These are phyloP conservation scores for Gymnoscopelus microlampas DNA, from an alignment of 2,797 vertebrate species.

Conservation along the genomic window DNA sequence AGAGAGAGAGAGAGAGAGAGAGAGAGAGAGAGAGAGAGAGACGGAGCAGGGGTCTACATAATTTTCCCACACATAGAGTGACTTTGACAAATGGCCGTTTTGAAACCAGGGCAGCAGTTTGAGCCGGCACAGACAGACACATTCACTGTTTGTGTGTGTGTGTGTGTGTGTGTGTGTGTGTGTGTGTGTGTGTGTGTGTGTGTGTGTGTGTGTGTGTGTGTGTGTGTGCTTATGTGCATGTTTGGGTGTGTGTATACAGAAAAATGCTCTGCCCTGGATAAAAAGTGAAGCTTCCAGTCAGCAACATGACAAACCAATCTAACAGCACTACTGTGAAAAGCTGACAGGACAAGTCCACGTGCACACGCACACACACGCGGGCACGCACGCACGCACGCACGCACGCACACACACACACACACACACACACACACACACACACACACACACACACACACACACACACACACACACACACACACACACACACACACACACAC, in stretches of 20 bases:
- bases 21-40: slow-evolving; percentile 12
- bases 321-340: slow-evolving; percentile 56
- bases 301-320: slow-evolving; percentile 75
- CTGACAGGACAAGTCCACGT: slow-evolving; percentile 54
- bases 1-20: slow-evolving; percentile 10
- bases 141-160: slow-evolving; percentile 30
- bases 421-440: neutral
- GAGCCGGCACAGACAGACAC: slow-evolving; percentile 53
- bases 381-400: slow-evolving; percentile 16
- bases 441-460: too few species aligned
- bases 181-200: slow-evolving; percentile 26
- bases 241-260: slow-evolving; percentile 24
- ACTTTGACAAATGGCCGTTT: slow-evolving; percentile 73
- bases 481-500: slow-evolving; percentile 20
- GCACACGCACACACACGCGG: slow-evolving; percentile 18
- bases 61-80: slow-evolving; percentile 46
- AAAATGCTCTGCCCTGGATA: slow-evolving; percentile 63
- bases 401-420: slow-evolving; percentile 8
- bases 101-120: slow-evolving; percentile 59
- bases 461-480: too few species aligned
- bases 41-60: slow-evolving; percentile 10
- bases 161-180: slow-evolving; percentile 29
- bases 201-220: slow-evolving; percentile 1
- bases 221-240: neutral
- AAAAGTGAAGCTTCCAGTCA: slow-evolving; percentile 73